A percentile compares a stretch with the other conserved stretches of the same genome.
Conservation (phyloP, 2,888 invertebrate species). For the Drepana falcataria region DNA sequence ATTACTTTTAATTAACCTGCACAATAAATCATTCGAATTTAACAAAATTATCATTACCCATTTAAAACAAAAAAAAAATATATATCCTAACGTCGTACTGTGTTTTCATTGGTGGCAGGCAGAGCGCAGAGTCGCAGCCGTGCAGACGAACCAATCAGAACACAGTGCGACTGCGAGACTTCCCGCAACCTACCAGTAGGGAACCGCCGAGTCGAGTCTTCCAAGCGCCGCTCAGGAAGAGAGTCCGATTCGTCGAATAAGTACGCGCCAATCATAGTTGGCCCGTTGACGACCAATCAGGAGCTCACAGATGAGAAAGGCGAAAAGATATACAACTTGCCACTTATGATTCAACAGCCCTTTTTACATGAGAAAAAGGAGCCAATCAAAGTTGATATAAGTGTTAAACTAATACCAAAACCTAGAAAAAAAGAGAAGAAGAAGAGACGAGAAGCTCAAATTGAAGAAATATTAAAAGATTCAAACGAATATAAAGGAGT, state of each 20-base stretch:
- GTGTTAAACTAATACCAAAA: constrained; percentile 85
- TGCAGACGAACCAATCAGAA: constrained; percentile 78
- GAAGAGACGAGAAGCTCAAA: constrained; percentile 49
- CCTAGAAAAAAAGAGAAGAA: constrained; percentile 66
- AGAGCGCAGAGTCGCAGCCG: constrained; percentile 77
- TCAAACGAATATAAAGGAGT: constrained; percentile 51
- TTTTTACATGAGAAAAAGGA: constrained; percentile 82
- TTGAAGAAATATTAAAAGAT: constrained; percentile 43
- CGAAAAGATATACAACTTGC: constrained; percentile 67
- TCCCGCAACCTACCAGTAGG: constrained; percentile 53
- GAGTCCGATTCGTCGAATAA: constrained; percentile 80
- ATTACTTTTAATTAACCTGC: constrained; percentile 8
- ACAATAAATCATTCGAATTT: constrained; percentile 10
- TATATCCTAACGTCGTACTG: constrained; percentile 73
- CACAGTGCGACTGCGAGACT: constrained; percentile 73
- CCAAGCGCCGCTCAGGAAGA: constrained; percentile 73
- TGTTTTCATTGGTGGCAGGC: constrained; percentile 79
- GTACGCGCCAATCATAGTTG: constrained; percentile 65
- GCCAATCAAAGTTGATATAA: constrained; percentile 88
- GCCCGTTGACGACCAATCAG: constrained; percentile 73
- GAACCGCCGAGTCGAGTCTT: constrained; percentile 55
- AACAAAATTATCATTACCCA: constrained; percentile 61
- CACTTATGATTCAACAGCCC: constrained; percentile 78
- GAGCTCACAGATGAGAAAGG: constrained; percentile 65
- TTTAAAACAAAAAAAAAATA: constrained; percentile 26